Percentiles rank a stretch among this genome's conserved stretches.
These are phyloP conservation scores for Macrosiphum euphorbiae DNA, from an alignment of 2,888 invertebrate genomes.

Conservation along the genomic window DNA sequence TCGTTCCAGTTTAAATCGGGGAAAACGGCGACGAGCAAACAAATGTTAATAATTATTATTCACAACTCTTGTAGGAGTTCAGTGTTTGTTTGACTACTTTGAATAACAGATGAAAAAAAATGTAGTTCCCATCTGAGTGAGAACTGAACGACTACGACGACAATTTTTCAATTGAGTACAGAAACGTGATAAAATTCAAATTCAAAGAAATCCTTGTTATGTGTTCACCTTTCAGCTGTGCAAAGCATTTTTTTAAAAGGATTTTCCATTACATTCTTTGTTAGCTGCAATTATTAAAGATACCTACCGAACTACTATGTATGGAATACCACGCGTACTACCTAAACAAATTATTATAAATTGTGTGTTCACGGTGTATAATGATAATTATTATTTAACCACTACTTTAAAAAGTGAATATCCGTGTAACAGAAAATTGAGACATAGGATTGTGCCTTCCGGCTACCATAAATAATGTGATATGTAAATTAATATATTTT, in stretches of 20 bases:
- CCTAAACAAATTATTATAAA: not conserved
- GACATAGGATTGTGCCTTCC: not conserved
- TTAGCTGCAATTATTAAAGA: not conserved
- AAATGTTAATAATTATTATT: constrained; percentile 29
- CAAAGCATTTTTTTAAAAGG: not conserved
- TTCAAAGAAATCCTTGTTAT: constrained; percentile 15
- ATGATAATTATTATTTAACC: not conserved
- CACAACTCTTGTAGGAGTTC: not conserved
- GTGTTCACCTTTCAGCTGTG: not conserved
- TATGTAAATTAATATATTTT: not conserved
- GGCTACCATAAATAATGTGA: not conserved
- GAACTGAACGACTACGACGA: not conserved
- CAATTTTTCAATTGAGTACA: constrained; percentile 30
- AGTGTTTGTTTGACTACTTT: not conserved
- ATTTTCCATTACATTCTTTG: not conserved
- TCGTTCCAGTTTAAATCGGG: constrained; percentile 12
- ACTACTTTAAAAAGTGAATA: not conserved
- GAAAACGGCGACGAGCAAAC: not conserved
- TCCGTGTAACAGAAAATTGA: not conserved
- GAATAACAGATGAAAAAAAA: not conserved
- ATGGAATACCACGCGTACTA: not conserved
- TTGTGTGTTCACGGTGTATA: not conserved
- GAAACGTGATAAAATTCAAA: constrained; percentile 36
- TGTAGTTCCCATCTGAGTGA: not conserved
- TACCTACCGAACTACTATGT: not conserved